Conservation (phyloP, 2,797 vertebrate species). For the Poeciliopsis paucimaculata region DNA sequence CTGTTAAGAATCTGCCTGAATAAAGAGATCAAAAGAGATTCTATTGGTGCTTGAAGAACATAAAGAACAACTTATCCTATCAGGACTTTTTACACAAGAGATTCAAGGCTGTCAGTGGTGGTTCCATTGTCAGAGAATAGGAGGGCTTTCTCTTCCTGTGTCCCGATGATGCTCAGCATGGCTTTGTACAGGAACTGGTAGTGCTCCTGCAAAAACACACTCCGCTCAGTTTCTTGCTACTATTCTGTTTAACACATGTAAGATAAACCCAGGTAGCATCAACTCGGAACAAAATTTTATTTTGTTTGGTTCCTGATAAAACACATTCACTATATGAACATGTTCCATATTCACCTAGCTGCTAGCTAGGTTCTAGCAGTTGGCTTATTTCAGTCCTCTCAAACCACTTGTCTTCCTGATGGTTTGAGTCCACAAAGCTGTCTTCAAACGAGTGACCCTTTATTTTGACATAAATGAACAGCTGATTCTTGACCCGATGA, state of each 20-base stretch:
- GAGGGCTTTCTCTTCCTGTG: constrained; percentile 87
- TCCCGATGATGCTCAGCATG: constrained; percentile 92
- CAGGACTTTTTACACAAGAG: constrained; percentile 85
- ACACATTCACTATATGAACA: not conserved
- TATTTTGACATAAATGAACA: too few relatives aligned
- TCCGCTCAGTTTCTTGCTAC: not conserved
- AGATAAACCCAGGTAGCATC: not conserved
- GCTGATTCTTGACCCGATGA: too few relatives aligned
- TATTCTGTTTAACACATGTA: not conserved
- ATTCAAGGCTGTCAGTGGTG: constrained; percentile 91
- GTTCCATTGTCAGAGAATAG: constrained; percentile 87
- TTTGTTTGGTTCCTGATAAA: not conserved
- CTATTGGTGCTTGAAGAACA: constrained; percentile 22
- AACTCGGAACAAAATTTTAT: not conserved
- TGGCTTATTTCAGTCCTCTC: too few relatives aligned
- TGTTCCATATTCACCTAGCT: not conserved
- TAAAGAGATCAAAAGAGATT: constrained; percentile 15
- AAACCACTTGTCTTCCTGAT: too few relatives aligned
- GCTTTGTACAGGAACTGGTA: constrained; percentile 96
- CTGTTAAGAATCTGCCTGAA: constrained; percentile 16
- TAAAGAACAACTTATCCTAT: constrained; percentile 20
- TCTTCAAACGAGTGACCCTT: not conserved
- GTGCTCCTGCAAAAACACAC: constrained; percentile 84
- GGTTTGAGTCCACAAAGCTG: not conserved
- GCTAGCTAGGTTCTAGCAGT: too few relatives aligned